Percentiles rank a stretch among this genome's conserved stretches.
Evolutionary conservation across 2,113 vertebrate genomes (phyloP).

Genomic region (Lasiurus cinereus): DNA sequence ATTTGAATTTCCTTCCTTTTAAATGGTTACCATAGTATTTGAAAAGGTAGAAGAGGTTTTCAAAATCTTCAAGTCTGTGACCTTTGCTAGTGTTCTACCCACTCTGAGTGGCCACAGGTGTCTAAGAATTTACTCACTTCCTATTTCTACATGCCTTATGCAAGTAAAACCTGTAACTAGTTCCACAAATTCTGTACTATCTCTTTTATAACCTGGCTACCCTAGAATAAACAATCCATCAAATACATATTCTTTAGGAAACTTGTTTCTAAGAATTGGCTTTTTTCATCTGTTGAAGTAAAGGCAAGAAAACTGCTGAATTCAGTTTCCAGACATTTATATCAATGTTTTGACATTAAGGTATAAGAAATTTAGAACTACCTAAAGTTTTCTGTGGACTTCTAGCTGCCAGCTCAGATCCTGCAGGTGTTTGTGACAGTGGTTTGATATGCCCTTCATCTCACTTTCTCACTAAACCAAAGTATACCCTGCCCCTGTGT

Average conservation of each 20-base stretch:
- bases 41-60: neutral
- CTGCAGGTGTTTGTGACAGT: constrained; percentile 31
- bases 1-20: constrained; percentile 42
- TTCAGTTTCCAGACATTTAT: neutral
- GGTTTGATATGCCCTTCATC: constrained; percentile 17
- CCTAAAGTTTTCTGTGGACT: neutral
- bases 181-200: constrained; percentile 26
- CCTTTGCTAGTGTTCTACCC: neutral
- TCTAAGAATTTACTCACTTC: neutral
- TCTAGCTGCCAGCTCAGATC: neutral
- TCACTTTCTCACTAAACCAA: constrained; percentile 36
- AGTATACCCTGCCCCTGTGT: neutral
- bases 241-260: neutral
- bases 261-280: constrained; percentile 35
- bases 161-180: neutral
- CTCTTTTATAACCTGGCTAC: constrained; percentile 22
- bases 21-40: neutral
- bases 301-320: constrained; percentile 39
- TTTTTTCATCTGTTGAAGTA: constrained; percentile 41
- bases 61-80: constrained; percentile 5
- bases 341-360: neutral
- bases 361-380: constrained; percentile 6
- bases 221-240: neutral
- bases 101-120: neutral
- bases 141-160: neutral